Percentiles rank a stretch among this genome's conserved stretches.
These are phyloP conservation scores for Oryzias woworae DNA, from an alignment of 2,113 vertebrate species.

Conservation along the genomic window DNA sequence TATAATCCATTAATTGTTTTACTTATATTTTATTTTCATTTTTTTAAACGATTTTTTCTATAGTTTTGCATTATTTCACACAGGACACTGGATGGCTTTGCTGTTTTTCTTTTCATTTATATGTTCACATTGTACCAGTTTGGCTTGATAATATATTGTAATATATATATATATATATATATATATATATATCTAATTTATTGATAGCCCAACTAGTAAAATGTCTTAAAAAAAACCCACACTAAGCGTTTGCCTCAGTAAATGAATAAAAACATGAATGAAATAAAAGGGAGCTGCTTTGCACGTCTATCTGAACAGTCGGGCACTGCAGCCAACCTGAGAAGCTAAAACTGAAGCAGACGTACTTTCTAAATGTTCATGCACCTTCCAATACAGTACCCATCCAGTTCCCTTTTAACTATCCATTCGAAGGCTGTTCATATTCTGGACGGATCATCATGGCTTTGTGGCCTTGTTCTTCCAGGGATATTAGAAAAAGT, in stretches of 20 bases:
- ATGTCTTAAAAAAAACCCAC: neutral
- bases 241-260: neutral
- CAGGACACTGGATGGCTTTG: constrained; percentile 2
- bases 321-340: constrained; percentile 37
- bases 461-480: constrained; percentile 50
- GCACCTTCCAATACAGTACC: constrained; percentile 28
- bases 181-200: no score
- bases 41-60: no score
- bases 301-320: constrained; percentile 9
- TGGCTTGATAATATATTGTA: no score
- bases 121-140: no score
- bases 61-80: neutral
- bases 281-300: constrained; percentile 17
- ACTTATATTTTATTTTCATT: no score
- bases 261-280: neutral
- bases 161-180: neutral
- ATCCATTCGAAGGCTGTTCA: constrained; percentile 37
- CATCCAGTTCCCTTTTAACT: constrained; percentile 20
- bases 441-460: constrained; percentile 32
- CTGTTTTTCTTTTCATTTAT: neutral
- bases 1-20: no score
- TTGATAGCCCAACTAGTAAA: neutral
- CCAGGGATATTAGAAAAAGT: constrained; percentile 26
- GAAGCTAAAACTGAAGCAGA: constrained; percentile 43
- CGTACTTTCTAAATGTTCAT: constrained; percentile 49